These are phyloP conservation scores for Cataglyphis livida DNA, from an alignment of 2,888 invertebrate genomes.

Conservation along the genomic window DNA sequence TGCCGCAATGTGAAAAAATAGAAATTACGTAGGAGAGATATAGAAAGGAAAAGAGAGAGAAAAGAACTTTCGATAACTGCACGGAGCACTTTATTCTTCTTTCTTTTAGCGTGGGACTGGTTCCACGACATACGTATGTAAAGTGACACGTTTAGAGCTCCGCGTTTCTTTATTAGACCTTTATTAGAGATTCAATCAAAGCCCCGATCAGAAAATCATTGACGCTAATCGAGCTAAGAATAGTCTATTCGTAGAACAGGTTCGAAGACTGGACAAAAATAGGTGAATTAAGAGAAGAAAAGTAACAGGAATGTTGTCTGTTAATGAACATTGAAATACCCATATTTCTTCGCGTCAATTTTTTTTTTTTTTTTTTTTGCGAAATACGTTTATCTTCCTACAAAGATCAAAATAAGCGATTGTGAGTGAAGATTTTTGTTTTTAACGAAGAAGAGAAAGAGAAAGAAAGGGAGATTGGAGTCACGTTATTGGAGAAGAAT, in stretches of 20 bases:
- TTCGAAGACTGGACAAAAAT: conserved; percentile 18
- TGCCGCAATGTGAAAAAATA: not conserved
- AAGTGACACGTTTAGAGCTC: conserved; percentile 14
- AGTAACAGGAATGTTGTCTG: not conserved
- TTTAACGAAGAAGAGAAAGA: not conserved
- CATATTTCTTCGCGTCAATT: not conserved
- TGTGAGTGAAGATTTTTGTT: conserved; percentile 8
- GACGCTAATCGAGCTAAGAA: conserved; percentile 30
- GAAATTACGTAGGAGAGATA: not conserved
- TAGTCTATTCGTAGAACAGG: conserved; percentile 36
- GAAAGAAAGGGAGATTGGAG: conserved; percentile 8
- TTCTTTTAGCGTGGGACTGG: conserved; percentile 37
- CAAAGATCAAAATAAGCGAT: not conserved
- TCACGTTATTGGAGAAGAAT: conserved; percentile 32
- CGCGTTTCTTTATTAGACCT: conserved; percentile 35
- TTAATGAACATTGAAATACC: not conserved
- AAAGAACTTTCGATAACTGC: conserved; percentile 12
- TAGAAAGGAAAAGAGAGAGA: conserved; percentile 20
- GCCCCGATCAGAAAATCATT: conserved; percentile 11
- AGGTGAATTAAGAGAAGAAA: not conserved
- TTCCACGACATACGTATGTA: conserved; percentile 18
- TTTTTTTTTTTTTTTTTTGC: not conserved
- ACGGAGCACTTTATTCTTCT: conserved; percentile 17
- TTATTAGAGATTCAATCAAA: conserved; percentile 47
- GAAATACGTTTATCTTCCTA: not conserved